A percentile compares a stretch with the other conserved stretches of the same genome.
These are phyloP conservation scores for Xiphydria camelus DNA, from an alignment of 2,888 invertebrate species.

Conservation along the genomic window DNA sequence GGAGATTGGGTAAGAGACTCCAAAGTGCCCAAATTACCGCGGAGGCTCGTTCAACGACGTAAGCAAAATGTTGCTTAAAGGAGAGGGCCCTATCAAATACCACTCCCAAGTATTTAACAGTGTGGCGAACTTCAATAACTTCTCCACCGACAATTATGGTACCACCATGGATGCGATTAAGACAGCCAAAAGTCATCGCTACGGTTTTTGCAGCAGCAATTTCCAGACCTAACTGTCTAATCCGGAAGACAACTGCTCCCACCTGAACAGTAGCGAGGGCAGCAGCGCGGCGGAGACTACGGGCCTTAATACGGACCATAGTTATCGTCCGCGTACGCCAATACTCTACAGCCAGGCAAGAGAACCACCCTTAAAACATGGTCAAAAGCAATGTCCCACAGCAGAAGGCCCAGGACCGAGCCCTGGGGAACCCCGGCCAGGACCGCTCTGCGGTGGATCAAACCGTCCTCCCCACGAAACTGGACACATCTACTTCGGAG, in stretches of 20 bases:
- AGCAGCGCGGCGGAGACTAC: not conserved
- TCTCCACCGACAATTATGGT: not conserved
- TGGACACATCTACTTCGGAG: not conserved
- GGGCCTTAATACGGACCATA: not conserved
- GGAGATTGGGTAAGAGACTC: too few species aligned
- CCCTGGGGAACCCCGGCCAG: not conserved
- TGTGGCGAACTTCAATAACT: not conserved
- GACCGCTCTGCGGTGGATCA: not conserved
- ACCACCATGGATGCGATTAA: not conserved
- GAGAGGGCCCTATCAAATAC: too few species aligned
- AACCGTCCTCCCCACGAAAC: not conserved
- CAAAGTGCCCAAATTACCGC: not conserved
- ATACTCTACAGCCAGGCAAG: not conserved
- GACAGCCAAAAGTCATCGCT: not conserved
- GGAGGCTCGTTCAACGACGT: not conserved
- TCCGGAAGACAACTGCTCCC: not conserved
- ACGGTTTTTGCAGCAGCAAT: not conserved
- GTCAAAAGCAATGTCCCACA: not conserved
- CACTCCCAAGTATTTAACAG: not conserved
- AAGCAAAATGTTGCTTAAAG: not conserved
- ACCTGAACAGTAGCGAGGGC: not conserved
- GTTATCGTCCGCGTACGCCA: not conserved
- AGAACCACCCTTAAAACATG: not conserved
- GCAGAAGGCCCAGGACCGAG: too few species aligned
- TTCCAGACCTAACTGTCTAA: not conserved